A percentile compares a stretch with the other conserved stretches of the same genome.
Conservation (phyloP, 1,140 invertebrate species). For the Cardiocondyla obscurior region DNA sequence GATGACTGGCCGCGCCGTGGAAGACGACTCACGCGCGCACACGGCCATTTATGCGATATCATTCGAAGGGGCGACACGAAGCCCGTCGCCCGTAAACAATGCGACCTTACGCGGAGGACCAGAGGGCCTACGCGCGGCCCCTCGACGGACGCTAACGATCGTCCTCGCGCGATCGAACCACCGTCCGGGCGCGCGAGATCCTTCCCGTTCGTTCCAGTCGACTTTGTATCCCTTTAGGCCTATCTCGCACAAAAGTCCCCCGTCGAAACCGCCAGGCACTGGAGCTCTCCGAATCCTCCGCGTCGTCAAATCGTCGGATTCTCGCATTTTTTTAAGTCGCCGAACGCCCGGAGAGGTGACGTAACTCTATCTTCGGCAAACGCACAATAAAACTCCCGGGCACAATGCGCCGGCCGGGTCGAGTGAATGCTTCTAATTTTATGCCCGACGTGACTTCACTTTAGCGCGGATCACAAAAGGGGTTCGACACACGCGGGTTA, state of each 20-base stretch:
- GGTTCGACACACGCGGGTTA: neutral
- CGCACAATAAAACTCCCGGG: conserved; percentile 6
- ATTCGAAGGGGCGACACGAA: conserved; percentile 65
- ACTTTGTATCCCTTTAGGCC: neutral
- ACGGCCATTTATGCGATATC: conserved; percentile 71
- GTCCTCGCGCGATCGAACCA: neutral
- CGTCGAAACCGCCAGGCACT: neutral
- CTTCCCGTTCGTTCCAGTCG: neutral
- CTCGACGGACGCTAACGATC: conserved; percentile 47
- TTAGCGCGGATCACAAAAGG: conserved; percentile 24
- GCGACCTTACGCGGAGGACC: conserved; percentile 48
- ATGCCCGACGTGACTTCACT: conserved; percentile 19
- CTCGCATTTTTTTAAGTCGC: neutral
- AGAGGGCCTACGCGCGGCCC: conserved; percentile 35
- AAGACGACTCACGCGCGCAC: conserved; percentile 35
- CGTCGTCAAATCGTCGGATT: neutral
- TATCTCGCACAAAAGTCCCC: neutral
- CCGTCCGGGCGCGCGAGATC: neutral
- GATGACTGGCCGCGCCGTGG: conserved; percentile 63
- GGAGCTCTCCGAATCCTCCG: neutral
- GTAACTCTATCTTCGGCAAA: neutral
- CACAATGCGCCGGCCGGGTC: neutral
- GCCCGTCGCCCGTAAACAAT: conserved; percentile 68
- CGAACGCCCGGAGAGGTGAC: neutral
- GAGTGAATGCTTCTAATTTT: conserved; percentile 28